Conservation (phyloP, 2,113 vertebrate species). For the Pogonocichla stellata region DNA sequence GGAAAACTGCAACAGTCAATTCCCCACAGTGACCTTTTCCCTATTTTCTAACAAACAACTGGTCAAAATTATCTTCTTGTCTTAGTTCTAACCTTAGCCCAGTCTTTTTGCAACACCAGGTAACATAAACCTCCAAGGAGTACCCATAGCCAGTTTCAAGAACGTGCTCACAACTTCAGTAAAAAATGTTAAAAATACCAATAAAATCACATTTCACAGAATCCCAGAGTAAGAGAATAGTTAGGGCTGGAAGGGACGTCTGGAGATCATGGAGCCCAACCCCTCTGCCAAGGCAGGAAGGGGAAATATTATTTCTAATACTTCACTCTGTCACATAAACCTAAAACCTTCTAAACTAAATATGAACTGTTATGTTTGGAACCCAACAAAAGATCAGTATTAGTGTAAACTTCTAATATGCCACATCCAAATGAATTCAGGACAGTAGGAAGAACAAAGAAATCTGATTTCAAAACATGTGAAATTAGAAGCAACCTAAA, state of each 20-base stretch:
- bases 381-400: not conserved
- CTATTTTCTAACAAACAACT: not conserved
- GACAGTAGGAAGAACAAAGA: not conserved
- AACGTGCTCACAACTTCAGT: not conserved
- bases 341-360: not conserved
- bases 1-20: not conserved
- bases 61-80: not conserved
- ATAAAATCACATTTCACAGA: not conserved
- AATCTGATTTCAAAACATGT: not conserved
- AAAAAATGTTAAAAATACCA: not conserved
- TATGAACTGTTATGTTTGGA: not conserved
- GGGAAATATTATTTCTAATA: not conserved
- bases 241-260: not conserved
- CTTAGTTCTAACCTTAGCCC: not conserved
- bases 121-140: not conserved
- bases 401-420: not conserved
- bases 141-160: not conserved
- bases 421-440: not conserved
- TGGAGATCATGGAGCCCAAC: not conserved
- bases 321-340: not conserved
- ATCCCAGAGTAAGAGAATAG: not conserved
- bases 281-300: not conserved
- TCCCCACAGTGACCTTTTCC: fast-evolving
- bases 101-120: not conserved
- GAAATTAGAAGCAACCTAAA: not conserved